Base-by-base conservation (phyloP, 2,888 invertebrate species). In the Limnephilus rhombicus region DNA sequence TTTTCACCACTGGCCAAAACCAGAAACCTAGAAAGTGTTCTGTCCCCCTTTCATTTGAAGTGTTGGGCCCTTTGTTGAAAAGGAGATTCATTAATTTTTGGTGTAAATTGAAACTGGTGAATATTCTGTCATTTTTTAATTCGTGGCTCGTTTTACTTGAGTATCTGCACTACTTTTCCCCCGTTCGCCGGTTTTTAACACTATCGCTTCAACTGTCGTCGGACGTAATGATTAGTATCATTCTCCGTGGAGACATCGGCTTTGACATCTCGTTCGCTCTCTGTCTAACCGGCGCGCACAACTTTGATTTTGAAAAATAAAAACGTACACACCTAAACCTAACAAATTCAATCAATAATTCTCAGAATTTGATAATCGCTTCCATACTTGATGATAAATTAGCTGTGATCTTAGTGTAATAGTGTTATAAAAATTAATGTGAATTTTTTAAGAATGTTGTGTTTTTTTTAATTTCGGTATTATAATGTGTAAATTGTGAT, bases 221-320 rank as follows among this genome's bases (percentile, higher is more conserved):
- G 18, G 18, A 87, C 31, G 31, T 49, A 85, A 37, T 85, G 31
- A 29, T 13, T n/a, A 83, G 37, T 5, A 83, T 86, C 45, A 87
- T 31, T 87, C 87, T 53, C n/a, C 53, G 49, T 24, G 87, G 29
- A 87, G 87, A 45, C 86, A 53, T 45, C 49, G 86, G 29, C 45
- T 49, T n/a, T 45, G 86, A 49, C 53, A 87, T 87, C 87, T 68
- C 53, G 49, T 13, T 53, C 49, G 85, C 31, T 83, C 37, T 83
- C 83, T 53, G 34, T 87, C 87, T 41, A 45, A 41, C 49, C 15
- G 45, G 29, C 85, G 85, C 13, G 85, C 7, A 18, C 24, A 86
- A 5, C 49, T 86, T n/a, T 86, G 37, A 68, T 45, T 41, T 87
- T 68, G 9, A 45, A 49, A 53, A 49, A 87, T 53, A 7, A 49